phyloP scores from a whole-genome alignment of 2,113 vertebrate species.

The Tonatia bakeri region DNA sequence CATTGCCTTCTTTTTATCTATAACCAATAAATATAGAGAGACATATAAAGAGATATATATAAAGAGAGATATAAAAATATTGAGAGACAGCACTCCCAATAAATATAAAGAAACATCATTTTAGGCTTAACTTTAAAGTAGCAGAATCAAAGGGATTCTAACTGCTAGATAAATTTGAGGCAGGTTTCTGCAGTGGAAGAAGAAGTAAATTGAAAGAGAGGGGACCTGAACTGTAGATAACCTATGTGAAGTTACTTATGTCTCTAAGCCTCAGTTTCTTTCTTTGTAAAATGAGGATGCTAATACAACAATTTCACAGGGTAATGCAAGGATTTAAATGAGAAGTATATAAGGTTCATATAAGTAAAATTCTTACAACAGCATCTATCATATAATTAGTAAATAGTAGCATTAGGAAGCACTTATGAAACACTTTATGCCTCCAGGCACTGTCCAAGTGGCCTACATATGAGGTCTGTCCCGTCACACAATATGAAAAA shows the following conservation, averaged over 20 bases:
- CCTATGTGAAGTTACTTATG: neutral
- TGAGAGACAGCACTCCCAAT: slow-evolving; percentile 23
- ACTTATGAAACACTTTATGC: neutral
- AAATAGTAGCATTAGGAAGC: neutral
- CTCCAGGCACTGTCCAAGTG: neutral
- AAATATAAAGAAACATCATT: slow-evolving; percentile 50
- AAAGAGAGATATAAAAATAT: too few relatives aligned
- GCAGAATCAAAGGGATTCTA: slow-evolving; percentile 21
- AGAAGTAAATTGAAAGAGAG: neutral
- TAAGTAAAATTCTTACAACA: neutral
- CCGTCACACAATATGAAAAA: too few relatives aligned
- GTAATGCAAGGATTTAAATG: neutral
- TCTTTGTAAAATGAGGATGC: neutral
- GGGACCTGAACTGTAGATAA: neutral
- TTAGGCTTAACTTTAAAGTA: neutral
- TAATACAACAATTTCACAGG: neutral
- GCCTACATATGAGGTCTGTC: neutral
- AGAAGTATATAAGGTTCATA: neutral
- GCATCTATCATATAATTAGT: neutral
- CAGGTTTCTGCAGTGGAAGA: neutral
- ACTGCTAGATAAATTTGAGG: slow-evolving; percentile 11
- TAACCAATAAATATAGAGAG: neutral
- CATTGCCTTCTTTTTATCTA: slow-evolving; percentile 51
- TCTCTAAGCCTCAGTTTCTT: neutral
- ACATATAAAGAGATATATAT: too few relatives aligned